Conservation (phyloP, 2,113 vertebrate species). For the Pogonocichla stellata region DNA sequence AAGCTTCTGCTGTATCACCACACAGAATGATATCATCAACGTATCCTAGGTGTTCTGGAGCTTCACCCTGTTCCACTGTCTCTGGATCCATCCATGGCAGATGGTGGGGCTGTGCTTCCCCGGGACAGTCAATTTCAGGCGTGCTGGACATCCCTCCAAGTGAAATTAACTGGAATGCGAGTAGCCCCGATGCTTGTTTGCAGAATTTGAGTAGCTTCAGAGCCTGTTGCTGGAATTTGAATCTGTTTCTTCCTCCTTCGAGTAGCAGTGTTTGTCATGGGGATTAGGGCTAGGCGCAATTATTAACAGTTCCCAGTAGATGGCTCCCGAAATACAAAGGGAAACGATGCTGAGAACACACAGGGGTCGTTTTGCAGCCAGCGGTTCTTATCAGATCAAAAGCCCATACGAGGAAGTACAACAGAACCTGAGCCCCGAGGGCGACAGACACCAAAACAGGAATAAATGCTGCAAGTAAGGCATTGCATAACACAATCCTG, state of each 20-base stretch:
- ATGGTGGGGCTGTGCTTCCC: background rate
- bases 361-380: rapidly evolving
- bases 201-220: background rate
- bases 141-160: background rate
- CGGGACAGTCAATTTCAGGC: background rate
- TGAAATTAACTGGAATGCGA: background rate
- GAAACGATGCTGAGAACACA: background rate
- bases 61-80: background rate
- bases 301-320: background rate
- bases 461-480: background rate
- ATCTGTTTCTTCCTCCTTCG: background rate
- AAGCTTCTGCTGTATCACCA: background rate
- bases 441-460: background rate
- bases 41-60: background rate
- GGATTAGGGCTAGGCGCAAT: background rate
- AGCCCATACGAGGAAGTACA: background rate
- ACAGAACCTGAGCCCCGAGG: background rate
- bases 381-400: background rate
- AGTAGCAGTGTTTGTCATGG: background rate
- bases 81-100: background rate
- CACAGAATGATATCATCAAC: background rate
- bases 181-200: background rate
- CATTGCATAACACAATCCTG: background rate
- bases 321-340: background rate
- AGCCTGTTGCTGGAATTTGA: background rate